Evolutionary conservation across 1,140 invertebrate genomes (phyloP).

Genomic region (Pseudachorutes palmiensis): DNA sequence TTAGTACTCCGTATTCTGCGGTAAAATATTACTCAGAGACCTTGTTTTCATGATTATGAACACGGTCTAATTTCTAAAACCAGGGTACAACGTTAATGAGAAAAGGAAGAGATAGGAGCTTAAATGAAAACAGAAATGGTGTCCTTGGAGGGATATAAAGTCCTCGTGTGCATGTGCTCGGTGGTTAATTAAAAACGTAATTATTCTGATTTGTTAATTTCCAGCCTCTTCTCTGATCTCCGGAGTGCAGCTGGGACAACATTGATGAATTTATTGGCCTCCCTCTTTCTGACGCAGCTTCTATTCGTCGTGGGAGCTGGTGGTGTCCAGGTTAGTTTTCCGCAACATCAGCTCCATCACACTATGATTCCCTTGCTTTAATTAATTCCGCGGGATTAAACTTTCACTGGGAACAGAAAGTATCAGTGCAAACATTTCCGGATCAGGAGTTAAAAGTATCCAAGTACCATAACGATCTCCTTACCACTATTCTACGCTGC

Average conservation of each 20-base stretch:
- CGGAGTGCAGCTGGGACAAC: conserved; percentile 56
- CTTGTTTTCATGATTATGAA: no score
- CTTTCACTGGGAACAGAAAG: no score
- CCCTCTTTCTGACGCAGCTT: conserved; percentile 59
- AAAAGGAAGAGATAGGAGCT: no score
- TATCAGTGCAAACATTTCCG: not conserved
- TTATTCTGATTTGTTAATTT: conserved; percentile 40
- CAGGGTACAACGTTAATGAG: no score
- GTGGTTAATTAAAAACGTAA: not conserved
- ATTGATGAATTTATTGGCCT: conserved; percentile 58
- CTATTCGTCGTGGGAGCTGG: conserved; percentile 62
- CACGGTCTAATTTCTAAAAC: no score
- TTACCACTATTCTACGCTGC: not conserved
- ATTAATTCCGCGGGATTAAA: conserved; percentile 6
- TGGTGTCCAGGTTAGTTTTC: conserved; percentile 51
- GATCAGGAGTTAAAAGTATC: not conserved
- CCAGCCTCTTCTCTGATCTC: conserved; percentile 58
- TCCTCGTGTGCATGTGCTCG: no score
- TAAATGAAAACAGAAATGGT: no score
- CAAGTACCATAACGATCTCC: not conserved
- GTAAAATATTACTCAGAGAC: no score
- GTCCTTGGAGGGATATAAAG: no score
- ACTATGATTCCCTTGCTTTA: not conserved
- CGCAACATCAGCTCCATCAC: not conserved
- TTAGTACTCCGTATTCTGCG: no score